Evolutionary conservation across 2,113 vertebrate genomes (phyloP), one percentile per base, ranked within the genome.

Genomic region (Bufo gargarizans): DNA sequence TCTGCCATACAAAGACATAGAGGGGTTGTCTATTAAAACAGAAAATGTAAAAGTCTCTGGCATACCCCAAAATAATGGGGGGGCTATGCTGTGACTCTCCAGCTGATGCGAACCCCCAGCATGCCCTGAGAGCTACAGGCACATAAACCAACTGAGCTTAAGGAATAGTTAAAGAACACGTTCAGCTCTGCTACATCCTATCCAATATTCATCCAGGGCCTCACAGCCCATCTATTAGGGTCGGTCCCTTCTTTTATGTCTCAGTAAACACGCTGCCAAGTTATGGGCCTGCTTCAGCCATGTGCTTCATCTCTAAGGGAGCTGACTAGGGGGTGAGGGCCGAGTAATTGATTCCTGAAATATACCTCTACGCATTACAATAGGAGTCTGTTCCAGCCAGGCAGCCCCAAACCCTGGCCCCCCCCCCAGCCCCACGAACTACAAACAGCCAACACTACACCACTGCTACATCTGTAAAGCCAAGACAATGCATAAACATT

Each of bases 281-380:
- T n/a, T 53, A 0, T 6, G 49, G 61, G 47, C 43, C 10, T 65
- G 61, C 3, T 47, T n/a, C 63, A 0, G 81, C 81, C 61, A 83
- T 83, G 81, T 85, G 83, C 55, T 86, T 16, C 74, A 79, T 79
- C 71, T 76, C 47, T 49, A 12, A 19, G 6, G 59, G 43, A 72
- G 19, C 65, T 53, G 79, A 33, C 61, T 47, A 6, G 43, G 85
- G 69, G 79, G 43, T 50, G 47, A 74, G 65, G 20, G 86, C 91
- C 90, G 6, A 0, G 0, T 89, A 92, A 92, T 85, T 89, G 88
- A 84, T 90, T 85, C 85, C 88, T 80, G 65, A 90, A 91, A 89
- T 90, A 50, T 1, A 58, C 90, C 90, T 89, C 0, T 0, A 89
- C 85, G 84, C 92, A 76, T 78, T 81, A 91, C 89, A 92, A 86